Conservation (phyloP, 2,888 invertebrate species). For the Lordiphosa andalusiaca region DNA sequence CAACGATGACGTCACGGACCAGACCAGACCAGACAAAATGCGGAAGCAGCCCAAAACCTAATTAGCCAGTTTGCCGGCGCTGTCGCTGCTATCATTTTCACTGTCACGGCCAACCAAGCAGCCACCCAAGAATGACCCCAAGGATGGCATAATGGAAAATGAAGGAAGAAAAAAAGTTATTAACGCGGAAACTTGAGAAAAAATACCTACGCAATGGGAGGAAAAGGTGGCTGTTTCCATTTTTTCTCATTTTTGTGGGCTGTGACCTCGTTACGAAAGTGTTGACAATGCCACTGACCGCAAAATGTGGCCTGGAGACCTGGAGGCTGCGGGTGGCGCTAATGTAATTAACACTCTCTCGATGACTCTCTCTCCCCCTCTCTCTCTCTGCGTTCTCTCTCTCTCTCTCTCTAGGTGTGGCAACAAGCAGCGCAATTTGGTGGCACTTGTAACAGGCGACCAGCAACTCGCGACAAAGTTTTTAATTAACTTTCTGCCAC, state of each 20-base stretch:
- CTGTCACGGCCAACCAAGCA: slow-evolving; percentile 47
- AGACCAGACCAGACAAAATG: slow-evolving; percentile 27
- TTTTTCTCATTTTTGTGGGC: slow-evolving; percentile 17
- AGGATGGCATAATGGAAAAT: slow-evolving; percentile 9
- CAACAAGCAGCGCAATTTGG: slow-evolving; percentile 47
- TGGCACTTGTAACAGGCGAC: slow-evolving; percentile 67
- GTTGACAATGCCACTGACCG: slow-evolving; percentile 44
- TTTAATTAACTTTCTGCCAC: slow-evolving; percentile 69
- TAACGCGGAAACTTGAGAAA: slow-evolving; percentile 37
- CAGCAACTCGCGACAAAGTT: slow-evolving; percentile 51
- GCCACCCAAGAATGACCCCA: slow-evolving; percentile 29
- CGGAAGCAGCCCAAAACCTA: slow-evolving; percentile 66
- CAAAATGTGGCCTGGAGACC: slow-evolving; percentile 6
- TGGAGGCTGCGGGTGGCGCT: slow-evolving; percentile 34
- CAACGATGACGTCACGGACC: slow-evolving; percentile 56
- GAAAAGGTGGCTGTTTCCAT: slow-evolving; percentile 14
- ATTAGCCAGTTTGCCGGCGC: slow-evolving; percentile 60
- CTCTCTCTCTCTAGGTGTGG: slow-evolving; percentile 29
- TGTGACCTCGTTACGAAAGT: slow-evolving; percentile 64
- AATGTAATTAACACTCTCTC: slow-evolving; percentile 62
- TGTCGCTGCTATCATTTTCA: slow-evolving; percentile 64
- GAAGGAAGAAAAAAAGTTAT: slow-evolving; percentile 48
- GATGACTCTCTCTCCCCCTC: slow-evolving; percentile 1
- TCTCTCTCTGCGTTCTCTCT: slow-evolving; percentile 7
- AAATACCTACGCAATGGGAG: slow-evolving; percentile 22